These are phyloP conservation scores for Eulemur coronatus DNA, from an alignment of 2,797 vertebrate genomes.

Conservation along the genomic window DNA sequence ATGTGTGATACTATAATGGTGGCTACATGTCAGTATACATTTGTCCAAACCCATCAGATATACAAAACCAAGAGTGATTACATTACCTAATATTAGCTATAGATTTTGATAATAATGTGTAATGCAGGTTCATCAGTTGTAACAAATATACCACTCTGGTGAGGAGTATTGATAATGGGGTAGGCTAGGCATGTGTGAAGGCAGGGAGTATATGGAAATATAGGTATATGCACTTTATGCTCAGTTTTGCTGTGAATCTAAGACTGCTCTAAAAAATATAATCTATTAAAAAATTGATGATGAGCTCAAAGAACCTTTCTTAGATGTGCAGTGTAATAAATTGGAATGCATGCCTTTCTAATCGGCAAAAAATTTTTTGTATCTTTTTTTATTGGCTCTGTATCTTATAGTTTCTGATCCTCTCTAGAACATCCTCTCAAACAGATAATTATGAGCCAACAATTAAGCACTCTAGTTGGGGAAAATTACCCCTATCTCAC, in stretches of 20 bases:
- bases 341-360: background rate
- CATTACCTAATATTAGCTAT: background rate
- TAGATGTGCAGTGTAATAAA: background rate
- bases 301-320: background rate
- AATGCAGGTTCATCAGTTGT: background rate
- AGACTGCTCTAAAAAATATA: background rate
- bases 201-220: no score
- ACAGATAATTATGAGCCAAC: conserved; percentile 12
- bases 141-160: background rate
- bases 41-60: background rate
- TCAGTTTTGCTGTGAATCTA: background rate
- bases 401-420: background rate
- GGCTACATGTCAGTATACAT: background rate
- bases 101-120: background rate
- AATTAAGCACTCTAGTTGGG: conserved; percentile 50
- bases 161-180: background rate
- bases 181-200: background rate
- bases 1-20: background rate
- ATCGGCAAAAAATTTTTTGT: background rate
- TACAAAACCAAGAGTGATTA: background rate
- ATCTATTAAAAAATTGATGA: background rate
- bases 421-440: background rate
- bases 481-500: conserved; percentile 53
- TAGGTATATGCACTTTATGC: background rate
- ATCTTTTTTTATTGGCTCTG: background rate